Evolutionary conservation across 2,888 invertebrate genomes (phyloP).

Genomic region (Hirudinaria manillensis): DNA sequence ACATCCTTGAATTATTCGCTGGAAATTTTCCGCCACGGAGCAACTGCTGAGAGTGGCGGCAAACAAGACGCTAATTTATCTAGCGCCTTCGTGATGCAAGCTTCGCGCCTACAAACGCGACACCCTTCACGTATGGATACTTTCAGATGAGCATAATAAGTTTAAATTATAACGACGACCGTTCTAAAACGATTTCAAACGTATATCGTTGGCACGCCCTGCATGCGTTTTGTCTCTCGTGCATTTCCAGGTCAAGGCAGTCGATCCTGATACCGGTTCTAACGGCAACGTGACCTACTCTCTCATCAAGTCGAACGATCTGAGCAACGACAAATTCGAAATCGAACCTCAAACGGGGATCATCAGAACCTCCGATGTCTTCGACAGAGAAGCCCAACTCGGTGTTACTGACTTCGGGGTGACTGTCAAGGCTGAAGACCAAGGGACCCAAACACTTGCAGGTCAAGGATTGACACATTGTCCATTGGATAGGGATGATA

Average conservation of each 20-base stretch:
- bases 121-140: too few species aligned
- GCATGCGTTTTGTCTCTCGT: too few species aligned
- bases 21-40: too few species aligned
- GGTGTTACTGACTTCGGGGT: conserved; percentile 45
- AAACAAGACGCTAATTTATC: too few species aligned
- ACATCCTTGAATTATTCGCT: too few species aligned
- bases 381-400: conserved; percentile 70
- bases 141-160: too few species aligned
- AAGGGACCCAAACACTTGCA: conserved; percentile 91
- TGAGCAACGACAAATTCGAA: conserved; percentile 82
- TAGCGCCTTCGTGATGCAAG: too few species aligned
- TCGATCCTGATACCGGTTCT: conserved; percentile 87
- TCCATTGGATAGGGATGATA: neutral
- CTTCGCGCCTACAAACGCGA: too few species aligned
- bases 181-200: too few species aligned
- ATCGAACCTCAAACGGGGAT: conserved; percentile 85
- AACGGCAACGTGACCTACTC: conserved; percentile 77
- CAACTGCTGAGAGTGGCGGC: too few species aligned
- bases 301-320: conserved; percentile 72
- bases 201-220: too few species aligned
- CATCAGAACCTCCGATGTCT: conserved; percentile 65
- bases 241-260: conserved; percentile 68
- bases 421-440: conserved; percentile 94
- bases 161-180: too few species aligned
- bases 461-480: conserved; percentile 57